Percentiles rank a stretch among this genome's conserved stretches.
phyloP scores from a whole-genome alignment of 2,113 vertebrate genomes.

The Pseudorhombus dupliciocellatus region DNA sequence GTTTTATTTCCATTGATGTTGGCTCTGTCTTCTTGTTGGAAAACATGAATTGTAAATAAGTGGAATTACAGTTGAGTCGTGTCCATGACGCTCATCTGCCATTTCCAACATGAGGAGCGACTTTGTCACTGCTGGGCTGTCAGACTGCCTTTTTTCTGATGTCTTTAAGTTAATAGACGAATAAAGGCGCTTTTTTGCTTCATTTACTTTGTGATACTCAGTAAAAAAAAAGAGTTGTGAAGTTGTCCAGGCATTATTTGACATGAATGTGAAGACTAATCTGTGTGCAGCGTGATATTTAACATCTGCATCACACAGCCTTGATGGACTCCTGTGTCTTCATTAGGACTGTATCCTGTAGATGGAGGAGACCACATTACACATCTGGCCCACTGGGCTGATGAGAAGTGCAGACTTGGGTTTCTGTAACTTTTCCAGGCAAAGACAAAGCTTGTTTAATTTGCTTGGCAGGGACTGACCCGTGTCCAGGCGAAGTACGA shows the following conservation, averaged over 20 bases:
- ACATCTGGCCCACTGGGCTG: slow-evolving; percentile 62
- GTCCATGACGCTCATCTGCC: slow-evolving; percentile 9
- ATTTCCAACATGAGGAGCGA: background rate
- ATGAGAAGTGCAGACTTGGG: slow-evolving; percentile 56
- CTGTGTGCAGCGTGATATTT: slow-evolving; percentile 10
- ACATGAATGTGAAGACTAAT: slow-evolving; percentile 7
- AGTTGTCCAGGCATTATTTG: background rate
- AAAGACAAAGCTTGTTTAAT: slow-evolving; percentile 66
- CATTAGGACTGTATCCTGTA: slow-evolving; percentile 34
- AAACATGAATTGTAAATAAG: slow-evolving; percentile 1
- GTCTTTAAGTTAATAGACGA: background rate
- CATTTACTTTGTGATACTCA: background rate
- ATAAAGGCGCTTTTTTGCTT: background rate
- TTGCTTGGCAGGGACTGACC: slow-evolving; percentile 66
- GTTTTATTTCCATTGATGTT: slow-evolving; percentile 25
- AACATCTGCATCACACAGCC: slow-evolving; percentile 43
- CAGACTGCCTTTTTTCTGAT: background rate
- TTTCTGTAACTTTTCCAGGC: slow-evolving; percentile 63
- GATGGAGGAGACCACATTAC: slow-evolving; percentile 40
- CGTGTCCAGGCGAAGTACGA: slow-evolving; percentile 47
- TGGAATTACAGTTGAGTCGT: background rate
- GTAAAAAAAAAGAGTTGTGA: background rate
- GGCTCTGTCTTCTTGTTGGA: slow-evolving; percentile 22
- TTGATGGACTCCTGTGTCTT: slow-evolving; percentile 51
- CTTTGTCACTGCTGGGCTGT: background rate